Percentiles rank a stretch among this genome's conserved stretches.
These are phyloP conservation scores for Microplitis mediator DNA, from an alignment of 1,140 invertebrate genomes.

Conservation along the genomic window DNA sequence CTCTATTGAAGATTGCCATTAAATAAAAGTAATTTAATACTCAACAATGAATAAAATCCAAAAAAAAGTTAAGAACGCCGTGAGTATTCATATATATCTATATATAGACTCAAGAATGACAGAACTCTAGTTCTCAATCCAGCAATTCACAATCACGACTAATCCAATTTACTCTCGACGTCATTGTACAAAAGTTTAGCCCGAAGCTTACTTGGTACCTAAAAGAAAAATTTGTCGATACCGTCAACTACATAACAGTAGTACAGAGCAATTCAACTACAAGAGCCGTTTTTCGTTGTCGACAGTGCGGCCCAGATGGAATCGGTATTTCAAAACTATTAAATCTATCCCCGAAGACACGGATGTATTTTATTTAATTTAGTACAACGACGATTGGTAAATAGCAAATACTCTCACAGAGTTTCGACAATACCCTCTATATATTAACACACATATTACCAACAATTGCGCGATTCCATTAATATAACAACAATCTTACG, in stretches of 20 bases:
- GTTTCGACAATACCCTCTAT: not conserved
- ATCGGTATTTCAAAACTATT: too few species aligned
- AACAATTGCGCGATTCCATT: constrained; percentile 53
- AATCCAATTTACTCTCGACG: constrained; percentile 11
- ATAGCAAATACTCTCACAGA: not conserved
- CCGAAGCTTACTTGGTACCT: not conserved
- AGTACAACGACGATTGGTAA: constrained; percentile 40
- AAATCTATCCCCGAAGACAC: too few species aligned
- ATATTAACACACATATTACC: not conserved
- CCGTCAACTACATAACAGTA: not conserved
- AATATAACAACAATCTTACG: constrained; percentile 62
- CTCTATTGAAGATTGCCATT: too few species aligned
- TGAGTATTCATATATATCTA: not conserved
- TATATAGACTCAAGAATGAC: not conserved
- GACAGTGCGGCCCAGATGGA: not conserved
- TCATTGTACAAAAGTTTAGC: not conserved
- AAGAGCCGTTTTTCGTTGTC: not conserved
- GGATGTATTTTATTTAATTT: constrained; percentile 15
- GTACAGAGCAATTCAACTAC: not conserved
- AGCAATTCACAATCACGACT: not conserved
- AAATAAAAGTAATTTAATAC: not conserved
- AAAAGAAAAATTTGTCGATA: not conserved
- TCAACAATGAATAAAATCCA: not conserved
- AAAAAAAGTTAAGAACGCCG: not conserved
- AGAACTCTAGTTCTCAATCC: not conserved